Evolutionary conservation across 2,797 vertebrate species (phyloP), one percentile per base, ranked within the genome.

Genomic region (Sparidentex hasta): DNA sequence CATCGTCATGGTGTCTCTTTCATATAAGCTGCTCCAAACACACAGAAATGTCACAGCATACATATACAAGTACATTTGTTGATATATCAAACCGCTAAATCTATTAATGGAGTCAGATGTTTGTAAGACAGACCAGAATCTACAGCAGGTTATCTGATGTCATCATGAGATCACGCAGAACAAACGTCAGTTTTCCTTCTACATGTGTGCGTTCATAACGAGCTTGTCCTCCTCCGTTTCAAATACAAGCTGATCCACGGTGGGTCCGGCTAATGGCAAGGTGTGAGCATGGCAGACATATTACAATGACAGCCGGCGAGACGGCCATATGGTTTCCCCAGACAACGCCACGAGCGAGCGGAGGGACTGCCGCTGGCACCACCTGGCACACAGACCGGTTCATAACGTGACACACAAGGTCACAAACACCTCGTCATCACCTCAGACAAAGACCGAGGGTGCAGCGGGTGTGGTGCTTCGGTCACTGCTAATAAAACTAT

Each of bases 281-380:
- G 51, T 65, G 54, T 43, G 62, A 76, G 27, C 48, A 27, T 23
- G 43, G 74, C 58, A 71, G 83, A 76, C 74, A 69, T 62, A 66
- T 83, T 63, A 50, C 1, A 2, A 52, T 72, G 85, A 83, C 79
- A 90, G 88, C 74, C 52, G 62, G 84, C 50, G 83, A 88, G 90
- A 90, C 80, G 7, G 77, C 85, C 90, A 89, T 89, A 90, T 90
- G 92, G 83, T 71, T 21, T 55, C 52, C 44, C 27, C 73, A 85
- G 82, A 85, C 78, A 51, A 65, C 17, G 3, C 68, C 41, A 25
- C 18, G 3, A 57, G 71, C 61, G 38, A 52, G 76, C 43, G 62
- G 68, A 76, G 41, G 48, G 59, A 78, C 86, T 73, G 65, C 81
- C 41, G 78, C 88, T 88, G 83, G 78, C 76, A 74, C 86, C 91